Evolutionary conservation across 2,797 vertebrate species (phyloP).

Genomic region (Enteromius treurensis): DNA sequence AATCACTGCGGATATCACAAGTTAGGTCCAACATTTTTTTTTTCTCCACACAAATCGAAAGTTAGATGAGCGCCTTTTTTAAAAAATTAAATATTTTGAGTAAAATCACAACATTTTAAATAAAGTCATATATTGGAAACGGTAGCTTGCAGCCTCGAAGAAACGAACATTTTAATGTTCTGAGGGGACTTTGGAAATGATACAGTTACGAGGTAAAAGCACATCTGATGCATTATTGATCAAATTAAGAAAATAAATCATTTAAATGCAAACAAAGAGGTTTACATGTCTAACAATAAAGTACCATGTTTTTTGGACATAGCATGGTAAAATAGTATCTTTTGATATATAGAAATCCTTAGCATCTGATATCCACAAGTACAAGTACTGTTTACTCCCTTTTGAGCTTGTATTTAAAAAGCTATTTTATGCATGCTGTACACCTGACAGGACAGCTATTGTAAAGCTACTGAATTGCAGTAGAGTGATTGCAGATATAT

Average conservation of each 20-base stretch:
- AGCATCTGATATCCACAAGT: conserved; percentile 2
- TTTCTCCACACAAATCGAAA: neutral
- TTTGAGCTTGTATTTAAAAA: neutral
- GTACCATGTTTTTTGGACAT: neutral
- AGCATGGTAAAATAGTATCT: neutral
- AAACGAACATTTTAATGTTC: neutral
- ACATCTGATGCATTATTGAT: neutral
- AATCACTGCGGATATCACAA: conserved; percentile 2
- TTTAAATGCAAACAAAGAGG: conserved; percentile 10
- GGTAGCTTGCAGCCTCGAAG: neutral
- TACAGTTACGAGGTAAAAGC: neutral
- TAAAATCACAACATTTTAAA: neutral
- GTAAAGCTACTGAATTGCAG: conserved; percentile 20
- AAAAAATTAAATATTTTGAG: neutral
- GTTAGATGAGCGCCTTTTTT: neutral
- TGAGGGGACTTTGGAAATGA: neutral
- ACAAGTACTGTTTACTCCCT: neutral
- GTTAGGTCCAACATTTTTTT: conserved; percentile 6
- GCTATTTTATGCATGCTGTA: conserved; percentile 14
- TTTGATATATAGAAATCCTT: neutral
- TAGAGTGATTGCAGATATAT: conserved; percentile 15
- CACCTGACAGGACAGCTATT: conserved; percentile 8
- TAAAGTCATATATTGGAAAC: neutral
- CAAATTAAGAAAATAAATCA: neutral
- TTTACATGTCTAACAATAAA: neutral